These are phyloP conservation scores for Eupithecia dodoneata DNA, from an alignment of 2,888 invertebrate genomes.

Conservation along the genomic window DNA sequence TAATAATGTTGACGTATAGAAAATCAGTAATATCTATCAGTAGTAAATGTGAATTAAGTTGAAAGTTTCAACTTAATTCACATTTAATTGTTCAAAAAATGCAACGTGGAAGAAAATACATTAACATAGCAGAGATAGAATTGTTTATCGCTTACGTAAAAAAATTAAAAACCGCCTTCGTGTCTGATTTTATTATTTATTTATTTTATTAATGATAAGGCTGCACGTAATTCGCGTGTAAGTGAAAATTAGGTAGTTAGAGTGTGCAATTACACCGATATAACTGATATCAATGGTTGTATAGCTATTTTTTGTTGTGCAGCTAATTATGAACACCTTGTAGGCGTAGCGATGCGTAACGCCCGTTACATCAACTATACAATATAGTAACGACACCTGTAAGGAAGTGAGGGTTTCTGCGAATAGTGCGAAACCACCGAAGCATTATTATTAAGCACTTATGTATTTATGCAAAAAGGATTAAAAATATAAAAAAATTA, in stretches of 20 bases:
- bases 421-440: neutral
- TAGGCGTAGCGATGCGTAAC: constrained; percentile 39
- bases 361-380: constrained; percentile 18
- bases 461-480: neutral
- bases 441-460: neutral
- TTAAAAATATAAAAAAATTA: neutral
- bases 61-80: no score
- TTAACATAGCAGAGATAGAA: constrained; percentile 11
- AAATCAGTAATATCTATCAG: neutral
- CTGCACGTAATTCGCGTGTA: constrained; percentile 54
- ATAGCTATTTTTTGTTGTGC: constrained; percentile 25
- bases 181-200: no score
- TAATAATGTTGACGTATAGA: no score
- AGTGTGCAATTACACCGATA: constrained; percentile 60
- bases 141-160: neutral
- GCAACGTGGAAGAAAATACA: neutral
- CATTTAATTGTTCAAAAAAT: no score
- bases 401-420: neutral
- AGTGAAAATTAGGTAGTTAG: constrained; percentile 62
- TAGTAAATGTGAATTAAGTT: neutral
- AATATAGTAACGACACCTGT: constrained; percentile 25
- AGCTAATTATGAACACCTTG: constrained; percentile 63
- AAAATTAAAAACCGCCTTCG: constrained; percentile 23
- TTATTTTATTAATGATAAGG: constrained; percentile 46
- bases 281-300: constrained; percentile 53